Conservation (phyloP, 2,797 vertebrate species). For the Squalus acanthias region DNA sequence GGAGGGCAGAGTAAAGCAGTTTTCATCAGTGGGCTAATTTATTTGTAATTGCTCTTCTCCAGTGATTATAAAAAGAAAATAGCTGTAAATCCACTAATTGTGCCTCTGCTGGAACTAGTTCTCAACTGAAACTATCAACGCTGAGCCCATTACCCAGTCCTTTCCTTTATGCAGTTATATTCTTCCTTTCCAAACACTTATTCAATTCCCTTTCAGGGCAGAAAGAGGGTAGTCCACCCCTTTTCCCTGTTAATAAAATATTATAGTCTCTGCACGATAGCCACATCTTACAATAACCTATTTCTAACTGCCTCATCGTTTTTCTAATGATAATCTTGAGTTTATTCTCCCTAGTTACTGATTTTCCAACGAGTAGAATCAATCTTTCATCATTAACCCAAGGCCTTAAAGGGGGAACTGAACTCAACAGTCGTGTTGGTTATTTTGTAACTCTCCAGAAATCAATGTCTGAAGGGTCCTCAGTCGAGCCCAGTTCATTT, state of each 20-base stretch:
- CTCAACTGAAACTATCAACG: neutral
- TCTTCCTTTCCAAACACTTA: neutral
- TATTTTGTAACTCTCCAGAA: neutral
- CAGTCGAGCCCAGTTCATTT: neutral
- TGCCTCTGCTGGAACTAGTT: neutral
- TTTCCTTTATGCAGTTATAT: neutral
- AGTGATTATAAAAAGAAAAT: neutral
- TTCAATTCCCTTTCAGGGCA: neutral
- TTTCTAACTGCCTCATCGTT: neutral
- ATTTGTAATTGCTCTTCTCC: neutral
- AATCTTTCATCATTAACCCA: neutral
- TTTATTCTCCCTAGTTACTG: neutral
- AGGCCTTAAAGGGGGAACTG: neutral
- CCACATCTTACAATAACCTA: neutral
- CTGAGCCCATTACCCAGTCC: neutral
- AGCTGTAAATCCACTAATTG: neutral
- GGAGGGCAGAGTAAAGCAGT: neutral
- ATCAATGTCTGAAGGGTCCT: neutral
- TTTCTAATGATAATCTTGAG: neutral
- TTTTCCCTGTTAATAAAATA: neutral
- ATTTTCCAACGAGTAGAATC: neutral
- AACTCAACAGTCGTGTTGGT: neutral
- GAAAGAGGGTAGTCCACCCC: neutral
- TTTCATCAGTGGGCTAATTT: neutral
- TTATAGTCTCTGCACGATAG: neutral